A percentile compares a stretch with the other conserved stretches of the same genome.
phyloP scores from a whole-genome alignment of 1,140 invertebrate species.

The Amyelois transitella region DNA sequence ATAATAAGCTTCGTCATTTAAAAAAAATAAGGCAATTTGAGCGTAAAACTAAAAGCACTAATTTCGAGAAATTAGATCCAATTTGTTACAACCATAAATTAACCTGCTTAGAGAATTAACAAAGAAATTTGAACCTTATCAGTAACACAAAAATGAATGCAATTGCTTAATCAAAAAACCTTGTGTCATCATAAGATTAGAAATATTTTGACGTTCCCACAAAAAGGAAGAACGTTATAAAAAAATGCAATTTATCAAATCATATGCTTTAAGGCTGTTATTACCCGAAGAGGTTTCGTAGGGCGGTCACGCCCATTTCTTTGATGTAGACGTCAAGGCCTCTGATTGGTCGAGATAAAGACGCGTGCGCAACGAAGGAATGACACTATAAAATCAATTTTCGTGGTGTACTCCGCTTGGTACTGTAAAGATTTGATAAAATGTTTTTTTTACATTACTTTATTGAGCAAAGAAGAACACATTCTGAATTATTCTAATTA shows the following conservation, averaged over 20 bases:
- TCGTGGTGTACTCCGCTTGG: background rate
- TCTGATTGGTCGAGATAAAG: conserved; percentile 2
- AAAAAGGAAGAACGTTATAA: conserved; percentile 2
- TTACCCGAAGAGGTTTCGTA: conserved; percentile 5
- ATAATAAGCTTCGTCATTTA: background rate
- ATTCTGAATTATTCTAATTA: no score
- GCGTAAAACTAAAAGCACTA: conserved; percentile 3
- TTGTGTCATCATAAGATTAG: background rate
- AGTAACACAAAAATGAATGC: background rate
- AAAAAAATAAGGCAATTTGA: background rate
- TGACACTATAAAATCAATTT: conserved; percentile 5
- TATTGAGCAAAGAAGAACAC: no score
- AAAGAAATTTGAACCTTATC: background rate
- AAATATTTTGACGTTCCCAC: conserved; percentile 8
- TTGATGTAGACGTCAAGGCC: background rate
- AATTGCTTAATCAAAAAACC: background rate
- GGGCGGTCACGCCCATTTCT: conserved; percentile 2
- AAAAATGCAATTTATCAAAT: conserved; percentile 6
- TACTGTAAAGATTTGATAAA: background rate
- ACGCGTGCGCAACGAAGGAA: conserved; percentile 9
- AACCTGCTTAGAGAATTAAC: background rate
- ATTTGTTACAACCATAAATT: background rate
- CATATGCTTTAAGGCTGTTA: background rate
- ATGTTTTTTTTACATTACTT: background rate
- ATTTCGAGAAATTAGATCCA: background rate